These are phyloP conservation scores for Perdita meconis DNA, from an alignment of 2,888 invertebrate species.

Conservation along the genomic window DNA sequence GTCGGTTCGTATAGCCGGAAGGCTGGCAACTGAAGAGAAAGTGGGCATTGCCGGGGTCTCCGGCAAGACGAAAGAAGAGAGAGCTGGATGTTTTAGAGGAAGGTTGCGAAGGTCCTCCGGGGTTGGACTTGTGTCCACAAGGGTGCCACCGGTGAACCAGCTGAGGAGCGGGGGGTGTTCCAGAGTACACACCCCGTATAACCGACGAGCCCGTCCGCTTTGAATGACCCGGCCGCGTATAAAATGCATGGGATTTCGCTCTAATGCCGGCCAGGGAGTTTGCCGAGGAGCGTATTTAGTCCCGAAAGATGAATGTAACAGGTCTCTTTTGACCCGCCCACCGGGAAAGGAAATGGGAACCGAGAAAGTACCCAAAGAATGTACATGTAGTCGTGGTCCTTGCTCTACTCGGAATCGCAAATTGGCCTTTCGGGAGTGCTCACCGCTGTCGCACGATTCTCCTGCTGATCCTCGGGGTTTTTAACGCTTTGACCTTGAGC, in stretches of 20 bases:
- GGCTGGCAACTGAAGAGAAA: slow-evolving; percentile 68
- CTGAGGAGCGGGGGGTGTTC: slow-evolving; percentile 47
- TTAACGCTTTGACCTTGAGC: slow-evolving; percentile 59
- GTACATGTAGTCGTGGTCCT: slow-evolving; percentile 65
- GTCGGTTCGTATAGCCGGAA: slow-evolving; percentile 57
- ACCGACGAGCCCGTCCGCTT: slow-evolving; percentile 71
- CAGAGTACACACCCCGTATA: slow-evolving; percentile 72
- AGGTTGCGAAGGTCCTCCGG: slow-evolving; percentile 66
- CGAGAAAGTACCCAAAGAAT: slow-evolving; percentile 62
- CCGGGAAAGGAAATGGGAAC: slow-evolving; percentile 61
- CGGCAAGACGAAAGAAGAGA: slow-evolving; percentile 85
- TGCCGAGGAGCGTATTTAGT: slow-evolving; percentile 76
- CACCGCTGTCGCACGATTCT: slow-evolving; percentile 45
- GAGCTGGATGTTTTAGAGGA: slow-evolving; percentile 84
- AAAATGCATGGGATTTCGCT: slow-evolving; percentile 83
- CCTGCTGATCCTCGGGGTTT: slow-evolving; percentile 34
- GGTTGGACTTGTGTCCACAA: slow-evolving; percentile 76
- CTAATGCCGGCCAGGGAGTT: slow-evolving; percentile 75
- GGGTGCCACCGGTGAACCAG: slow-evolving; percentile 66
- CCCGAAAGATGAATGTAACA: slow-evolving; percentile 79
- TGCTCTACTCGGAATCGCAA: slow-evolving; percentile 68
- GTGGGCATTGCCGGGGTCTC: slow-evolving; percentile 79
- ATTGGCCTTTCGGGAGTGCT: slow-evolving; percentile 66
- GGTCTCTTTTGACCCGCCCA: slow-evolving; percentile 72
- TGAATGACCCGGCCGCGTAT: slow-evolving; percentile 81